Evolutionary conservation across 2,797 vertebrate species (phyloP).

Genomic region (Tapera naevia): DNA sequence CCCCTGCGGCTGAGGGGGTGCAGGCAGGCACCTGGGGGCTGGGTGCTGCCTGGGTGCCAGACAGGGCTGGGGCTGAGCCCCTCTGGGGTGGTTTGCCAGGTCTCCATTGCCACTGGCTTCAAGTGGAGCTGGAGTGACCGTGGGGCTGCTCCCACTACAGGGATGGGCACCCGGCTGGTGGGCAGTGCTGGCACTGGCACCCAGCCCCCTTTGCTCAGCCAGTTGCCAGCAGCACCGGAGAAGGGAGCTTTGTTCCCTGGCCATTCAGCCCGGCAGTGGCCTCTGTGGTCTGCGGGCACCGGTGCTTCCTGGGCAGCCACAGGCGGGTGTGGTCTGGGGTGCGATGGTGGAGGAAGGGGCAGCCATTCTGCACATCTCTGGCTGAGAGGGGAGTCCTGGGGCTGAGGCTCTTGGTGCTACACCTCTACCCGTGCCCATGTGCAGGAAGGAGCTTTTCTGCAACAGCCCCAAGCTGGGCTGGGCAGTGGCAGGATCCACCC

Average conservation of each 20-base stretch:
- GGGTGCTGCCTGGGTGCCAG: neutral
- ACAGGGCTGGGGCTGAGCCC: neutral
- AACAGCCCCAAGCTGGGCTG: neutral
- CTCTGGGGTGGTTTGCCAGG: accelerated
- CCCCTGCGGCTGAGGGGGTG: accelerated
- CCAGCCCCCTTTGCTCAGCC: neutral
- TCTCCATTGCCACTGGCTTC: neutral
- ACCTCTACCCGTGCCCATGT: neutral
- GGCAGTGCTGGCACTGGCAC: neutral
- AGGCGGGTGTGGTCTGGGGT: neutral
- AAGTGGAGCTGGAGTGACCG: neutral
- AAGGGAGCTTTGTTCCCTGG: conserved; percentile 45
- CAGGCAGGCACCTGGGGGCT: neutral
- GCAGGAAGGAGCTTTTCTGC: accelerated
- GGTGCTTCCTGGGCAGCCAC: accelerated
- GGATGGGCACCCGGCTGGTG: neutral
- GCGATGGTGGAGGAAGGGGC: neutral
- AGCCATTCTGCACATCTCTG: accelerated
- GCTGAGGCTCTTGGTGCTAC: neutral
- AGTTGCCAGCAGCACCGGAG: neutral
- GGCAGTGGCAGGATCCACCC: neutral
- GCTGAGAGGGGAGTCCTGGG: neutral
- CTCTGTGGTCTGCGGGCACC: neutral
- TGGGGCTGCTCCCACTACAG: neutral
- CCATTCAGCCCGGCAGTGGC: neutral